Evolutionary conservation across 2,113 vertebrate genomes (phyloP).

Genomic region (Delphinapterus leucas): DNA sequence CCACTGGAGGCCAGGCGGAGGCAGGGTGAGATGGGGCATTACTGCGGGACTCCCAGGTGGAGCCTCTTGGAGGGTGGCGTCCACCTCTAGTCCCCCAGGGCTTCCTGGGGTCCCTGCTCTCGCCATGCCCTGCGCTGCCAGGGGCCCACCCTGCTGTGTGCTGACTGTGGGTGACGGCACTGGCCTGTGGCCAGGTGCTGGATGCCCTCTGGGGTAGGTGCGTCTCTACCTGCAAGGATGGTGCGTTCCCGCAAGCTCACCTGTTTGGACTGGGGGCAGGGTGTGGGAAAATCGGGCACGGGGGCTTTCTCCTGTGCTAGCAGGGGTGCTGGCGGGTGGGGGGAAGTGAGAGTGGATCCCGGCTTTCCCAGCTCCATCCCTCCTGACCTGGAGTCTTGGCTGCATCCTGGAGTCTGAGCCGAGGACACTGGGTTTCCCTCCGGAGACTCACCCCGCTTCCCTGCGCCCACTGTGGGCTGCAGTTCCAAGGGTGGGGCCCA

Average conservation of each 20-base stretch:
- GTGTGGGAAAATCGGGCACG: neutral
- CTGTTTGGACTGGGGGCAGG: neutral
- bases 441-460: neutral
- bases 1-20: neutral
- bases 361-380: neutral
- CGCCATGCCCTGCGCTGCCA: fast-evolving
- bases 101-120: neutral
- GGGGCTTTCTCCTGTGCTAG: neutral
- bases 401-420: neutral
- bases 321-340: neutral
- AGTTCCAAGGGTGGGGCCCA: neutral
- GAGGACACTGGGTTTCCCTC: neutral
- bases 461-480: fast-evolving
- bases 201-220: neutral
- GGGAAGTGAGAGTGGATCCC: fast-evolving
- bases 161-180: neutral
- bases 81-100: neutral
- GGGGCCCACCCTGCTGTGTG: neutral
- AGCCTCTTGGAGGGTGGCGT: neutral
- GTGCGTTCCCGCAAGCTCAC: neutral
- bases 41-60: neutral
- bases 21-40: neutral
- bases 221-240: neutral
- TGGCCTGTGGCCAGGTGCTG: neutral
- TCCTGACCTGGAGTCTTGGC: neutral